Percentiles rank a stretch among this genome's conserved stretches.
Conservation (phyloP, 1,140 invertebrate genomes). For the Pygmarrhopalites habei region DNA sequence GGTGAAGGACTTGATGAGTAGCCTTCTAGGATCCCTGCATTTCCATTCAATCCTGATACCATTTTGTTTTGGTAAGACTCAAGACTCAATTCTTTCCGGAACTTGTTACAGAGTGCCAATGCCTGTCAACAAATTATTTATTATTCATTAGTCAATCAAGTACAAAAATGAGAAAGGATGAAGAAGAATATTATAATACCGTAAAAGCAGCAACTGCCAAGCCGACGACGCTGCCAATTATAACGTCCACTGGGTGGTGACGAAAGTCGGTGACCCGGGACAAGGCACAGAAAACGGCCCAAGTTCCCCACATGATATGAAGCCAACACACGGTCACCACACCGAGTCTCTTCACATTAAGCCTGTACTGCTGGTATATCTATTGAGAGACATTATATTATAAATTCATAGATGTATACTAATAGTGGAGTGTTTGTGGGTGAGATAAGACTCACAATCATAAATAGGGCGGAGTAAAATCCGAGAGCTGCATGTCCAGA, state of each 20-base stretch:
- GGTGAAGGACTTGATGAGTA: slow-evolving; percentile 10
- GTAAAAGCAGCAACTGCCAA: slow-evolving; percentile 15
- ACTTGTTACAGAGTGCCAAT: slow-evolving; percentile 16
- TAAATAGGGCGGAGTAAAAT: slow-evolving; percentile 33
- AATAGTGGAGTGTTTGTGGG: no score
- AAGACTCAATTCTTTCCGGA: slow-evolving; percentile 14
- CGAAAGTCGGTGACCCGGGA: slow-evolving; percentile 29
- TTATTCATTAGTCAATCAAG: not conserved
- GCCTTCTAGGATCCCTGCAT: slow-evolving; percentile 29
- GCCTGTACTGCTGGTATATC: slow-evolving; percentile 31
- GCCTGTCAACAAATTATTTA: slow-evolving; percentile 10
- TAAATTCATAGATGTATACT: no score
- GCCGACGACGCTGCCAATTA: slow-evolving; percentile 22
- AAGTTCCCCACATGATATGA: slow-evolving; percentile 25
- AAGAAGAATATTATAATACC: slow-evolving; percentile 8
- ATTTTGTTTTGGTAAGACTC: slow-evolving; percentile 29
- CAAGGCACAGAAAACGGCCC: slow-evolving; percentile 30
- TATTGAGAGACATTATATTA: not conserved
- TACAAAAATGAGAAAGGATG: not conserved
- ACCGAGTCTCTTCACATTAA: slow-evolving; percentile 23
- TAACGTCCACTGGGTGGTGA: slow-evolving; percentile 33
- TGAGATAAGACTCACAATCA: slow-evolving; percentile 25
- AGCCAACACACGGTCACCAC: slow-evolving; percentile 20
- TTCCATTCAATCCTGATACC: slow-evolving; percentile 23
- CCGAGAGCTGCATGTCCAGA: slow-evolving; percentile 34